A percentile compares a stretch with the other conserved stretches of the same genome.
phyloP scores from a whole-genome alignment of 1,140 invertebrate genomes.

The Venturia canescens region DNA sequence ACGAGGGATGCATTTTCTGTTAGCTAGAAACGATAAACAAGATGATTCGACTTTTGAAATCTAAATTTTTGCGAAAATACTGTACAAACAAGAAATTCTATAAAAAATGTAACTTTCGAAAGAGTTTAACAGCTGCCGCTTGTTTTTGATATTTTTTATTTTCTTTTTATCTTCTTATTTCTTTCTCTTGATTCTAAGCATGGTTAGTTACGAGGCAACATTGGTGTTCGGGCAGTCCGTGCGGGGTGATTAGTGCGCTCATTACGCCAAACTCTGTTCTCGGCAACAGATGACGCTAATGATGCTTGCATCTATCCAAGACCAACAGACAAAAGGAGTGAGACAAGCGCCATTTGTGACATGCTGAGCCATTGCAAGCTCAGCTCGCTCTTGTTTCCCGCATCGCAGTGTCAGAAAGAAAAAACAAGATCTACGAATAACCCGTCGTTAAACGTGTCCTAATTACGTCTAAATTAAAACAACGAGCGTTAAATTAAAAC shows the following conservation, averaged over 20 bases:
- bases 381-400: not conserved
- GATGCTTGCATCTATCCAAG: constrained; percentile 66
- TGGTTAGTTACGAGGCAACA: constrained; percentile 53
- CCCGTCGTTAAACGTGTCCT: not conserved
- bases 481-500: not conserved
- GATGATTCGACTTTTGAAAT: no score
- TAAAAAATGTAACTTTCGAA: constrained; percentile 14
- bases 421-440: not conserved
- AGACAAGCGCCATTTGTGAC: constrained; percentile 46
- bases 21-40: no score
- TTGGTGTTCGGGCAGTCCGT: constrained; percentile 56
- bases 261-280: constrained; percentile 60
- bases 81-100: no score
- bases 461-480: not conserved
- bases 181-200: constrained; percentile 49
- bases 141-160: constrained; percentile 5
- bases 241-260: constrained; percentile 73
- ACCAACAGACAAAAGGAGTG: constrained; percentile 63
- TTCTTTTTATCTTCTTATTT: constrained; percentile 49
- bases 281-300: constrained; percentile 65
- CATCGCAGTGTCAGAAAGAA: not conserved
- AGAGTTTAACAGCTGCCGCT: constrained; percentile 1
- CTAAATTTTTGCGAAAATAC: no score
- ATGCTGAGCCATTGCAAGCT: constrained; percentile 24
- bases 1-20: no score